phyloP scores from a whole-genome alignment of 2,113 vertebrate species.

The Platycercus adscitus region DNA sequence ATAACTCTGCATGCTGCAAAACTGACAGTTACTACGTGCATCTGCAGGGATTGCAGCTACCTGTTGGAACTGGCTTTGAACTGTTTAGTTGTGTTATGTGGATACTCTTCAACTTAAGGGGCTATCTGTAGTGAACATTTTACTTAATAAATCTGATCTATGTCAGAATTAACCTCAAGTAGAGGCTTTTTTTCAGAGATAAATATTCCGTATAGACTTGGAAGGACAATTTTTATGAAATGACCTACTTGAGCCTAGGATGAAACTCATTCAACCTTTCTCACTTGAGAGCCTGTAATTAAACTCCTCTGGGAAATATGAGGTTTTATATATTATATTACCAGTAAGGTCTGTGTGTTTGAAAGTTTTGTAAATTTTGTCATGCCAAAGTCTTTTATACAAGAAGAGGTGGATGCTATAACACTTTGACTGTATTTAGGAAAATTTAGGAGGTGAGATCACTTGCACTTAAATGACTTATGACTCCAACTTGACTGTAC shows the following conservation, averaged over 20 bases:
- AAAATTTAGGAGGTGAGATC: background rate
- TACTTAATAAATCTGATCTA: constrained; percentile 18
- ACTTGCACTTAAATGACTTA: background rate
- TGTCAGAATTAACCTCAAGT: background rate
- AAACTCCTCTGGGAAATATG: background rate
- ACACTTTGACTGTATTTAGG: background rate
- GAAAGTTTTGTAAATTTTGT: background rate
- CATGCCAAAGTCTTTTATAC: background rate
- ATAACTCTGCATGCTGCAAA: constrained; percentile 6
- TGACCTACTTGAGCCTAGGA: background rate
- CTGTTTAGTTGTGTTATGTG: background rate
- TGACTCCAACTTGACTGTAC: background rate
- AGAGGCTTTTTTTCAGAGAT: background rate
- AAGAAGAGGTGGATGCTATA: background rate
- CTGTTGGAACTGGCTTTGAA: constrained; percentile 14
- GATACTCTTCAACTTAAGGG: background rate
- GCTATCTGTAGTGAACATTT: background rate
- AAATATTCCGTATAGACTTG: background rate
- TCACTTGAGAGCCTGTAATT: background rate
- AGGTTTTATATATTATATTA: background rate
- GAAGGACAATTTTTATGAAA: constrained; percentile 25
- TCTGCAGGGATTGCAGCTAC: constrained; percentile 7
- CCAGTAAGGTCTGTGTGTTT: background rate
- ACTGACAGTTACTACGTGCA: constrained; percentile 10
- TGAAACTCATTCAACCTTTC: constrained; percentile 10